These are phyloP conservation scores for Jacana jacana DNA, from an alignment of 2,113 vertebrate species.

Conservation along the genomic window DNA sequence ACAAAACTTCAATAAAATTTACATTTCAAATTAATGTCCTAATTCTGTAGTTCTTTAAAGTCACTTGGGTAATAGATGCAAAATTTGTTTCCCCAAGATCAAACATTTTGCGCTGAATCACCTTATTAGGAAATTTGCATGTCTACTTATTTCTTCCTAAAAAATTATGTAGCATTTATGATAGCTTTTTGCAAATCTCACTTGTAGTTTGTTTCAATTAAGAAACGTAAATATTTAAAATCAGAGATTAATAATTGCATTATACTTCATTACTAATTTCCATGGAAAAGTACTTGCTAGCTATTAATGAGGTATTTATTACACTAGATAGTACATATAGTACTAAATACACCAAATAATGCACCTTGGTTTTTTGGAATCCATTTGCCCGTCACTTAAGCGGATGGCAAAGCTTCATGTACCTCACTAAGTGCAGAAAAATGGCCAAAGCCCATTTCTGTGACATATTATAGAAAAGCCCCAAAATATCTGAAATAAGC, in stretches of 20 bases:
- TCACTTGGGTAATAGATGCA: background rate
- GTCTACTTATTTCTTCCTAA: background rate
- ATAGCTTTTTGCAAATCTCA: background rate
- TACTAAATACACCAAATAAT: background rate
- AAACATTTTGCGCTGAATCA: background rate
- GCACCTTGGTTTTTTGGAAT: fast-evolving
- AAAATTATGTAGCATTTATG: background rate
- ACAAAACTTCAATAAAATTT: background rate
- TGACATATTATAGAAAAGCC: background rate
- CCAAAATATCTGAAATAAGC: background rate
- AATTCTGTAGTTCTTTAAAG: background rate
- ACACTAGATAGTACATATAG: background rate
- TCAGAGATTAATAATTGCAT: background rate
- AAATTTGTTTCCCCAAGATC: background rate
- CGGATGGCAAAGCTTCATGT: background rate
- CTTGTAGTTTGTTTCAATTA: background rate
- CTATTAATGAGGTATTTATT: background rate
- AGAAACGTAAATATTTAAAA: slow-evolving; percentile 22
- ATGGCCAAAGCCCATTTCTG: background rate
- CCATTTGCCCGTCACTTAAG: background rate
- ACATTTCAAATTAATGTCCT: background rate
- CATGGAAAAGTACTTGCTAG: background rate
- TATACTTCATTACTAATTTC: slow-evolving; percentile 4
- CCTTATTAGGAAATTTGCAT: background rate
- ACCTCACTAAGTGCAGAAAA: background rate